phyloP scores from a whole-genome alignment of 2,888 invertebrate species.

The Trachelus iudaicus region DNA sequence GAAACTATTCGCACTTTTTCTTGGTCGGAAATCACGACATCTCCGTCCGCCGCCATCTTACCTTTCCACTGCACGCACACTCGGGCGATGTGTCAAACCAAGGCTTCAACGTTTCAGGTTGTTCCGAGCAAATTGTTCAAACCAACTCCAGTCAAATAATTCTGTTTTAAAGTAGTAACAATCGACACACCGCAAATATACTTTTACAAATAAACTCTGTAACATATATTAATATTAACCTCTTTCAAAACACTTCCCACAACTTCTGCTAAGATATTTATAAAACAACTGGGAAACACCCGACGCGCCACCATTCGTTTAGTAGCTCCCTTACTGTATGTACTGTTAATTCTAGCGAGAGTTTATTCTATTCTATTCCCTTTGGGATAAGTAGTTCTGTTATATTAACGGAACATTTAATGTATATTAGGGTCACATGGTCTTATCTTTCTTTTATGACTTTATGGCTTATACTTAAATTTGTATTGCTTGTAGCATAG shows the following conservation, averaged over 20 bases:
- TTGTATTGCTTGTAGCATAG: constrained; percentile 35
- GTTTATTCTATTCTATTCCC: background rate
- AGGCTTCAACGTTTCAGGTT: constrained; percentile 37
- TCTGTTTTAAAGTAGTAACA: background rate
- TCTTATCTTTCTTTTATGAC: background rate
- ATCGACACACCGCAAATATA: background rate
- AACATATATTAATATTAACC: background rate
- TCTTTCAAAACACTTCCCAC: background rate
- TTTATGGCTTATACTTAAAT: background rate
- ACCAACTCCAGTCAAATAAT: background rate
- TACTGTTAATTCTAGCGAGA: background rate
- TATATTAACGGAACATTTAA: background rate
- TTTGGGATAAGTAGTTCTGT: background rate
- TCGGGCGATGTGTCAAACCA: constrained; percentile 59
- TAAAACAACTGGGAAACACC: background rate
- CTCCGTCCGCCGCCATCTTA: constrained; percentile 89
- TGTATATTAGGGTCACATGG: background rate
- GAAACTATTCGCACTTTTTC: constrained; percentile 97
- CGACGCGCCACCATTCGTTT: background rate
- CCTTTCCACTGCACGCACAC: constrained; percentile 52
- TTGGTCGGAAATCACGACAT: constrained; percentile 86
- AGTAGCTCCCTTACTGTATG: background rate
- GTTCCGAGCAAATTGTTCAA: background rate
- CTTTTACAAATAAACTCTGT: background rate
- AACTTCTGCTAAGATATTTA: background rate